Conservation (phyloP, 2,113 vertebrate species). For the Pogonocichla stellata region DNA sequence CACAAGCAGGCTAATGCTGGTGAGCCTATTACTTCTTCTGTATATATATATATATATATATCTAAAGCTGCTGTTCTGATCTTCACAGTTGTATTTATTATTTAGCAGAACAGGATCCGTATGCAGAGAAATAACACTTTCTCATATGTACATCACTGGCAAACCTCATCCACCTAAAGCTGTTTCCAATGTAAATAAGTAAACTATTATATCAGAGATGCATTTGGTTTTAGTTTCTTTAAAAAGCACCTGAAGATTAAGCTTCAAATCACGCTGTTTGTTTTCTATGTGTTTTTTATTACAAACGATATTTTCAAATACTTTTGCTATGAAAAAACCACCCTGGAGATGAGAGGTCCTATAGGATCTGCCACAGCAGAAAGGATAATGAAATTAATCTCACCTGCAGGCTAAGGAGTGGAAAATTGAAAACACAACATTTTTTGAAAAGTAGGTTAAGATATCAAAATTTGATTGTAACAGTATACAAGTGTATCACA, state of each 20-base stretch:
- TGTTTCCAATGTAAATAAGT: neutral
- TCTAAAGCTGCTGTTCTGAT: neutral
- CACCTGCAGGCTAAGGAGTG: neutral
- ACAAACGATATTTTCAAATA: neutral
- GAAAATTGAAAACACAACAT: neutral
- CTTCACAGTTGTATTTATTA: neutral
- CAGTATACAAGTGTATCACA: neutral
- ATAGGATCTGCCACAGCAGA: neutral
- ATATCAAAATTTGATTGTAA: neutral
- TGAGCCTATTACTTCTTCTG: neutral
- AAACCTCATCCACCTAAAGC: neutral
- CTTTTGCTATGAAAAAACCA: neutral
- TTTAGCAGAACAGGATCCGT: neutral
- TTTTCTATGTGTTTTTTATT: neutral
- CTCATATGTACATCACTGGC: neutral
- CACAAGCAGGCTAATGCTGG: neutral
- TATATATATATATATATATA: neutral
- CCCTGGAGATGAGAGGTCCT: neutral
- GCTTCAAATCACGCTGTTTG: neutral
- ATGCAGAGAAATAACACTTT: neutral
- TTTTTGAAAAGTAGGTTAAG: neutral
- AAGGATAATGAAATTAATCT: slow-evolving; percentile 8
- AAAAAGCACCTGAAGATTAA: neutral
- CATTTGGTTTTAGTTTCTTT: neutral
- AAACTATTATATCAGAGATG: neutral